Base-by-base conservation (phyloP, 2,797 vertebrate genomes). In the Buphagus erythrorhynchus region DNA sequence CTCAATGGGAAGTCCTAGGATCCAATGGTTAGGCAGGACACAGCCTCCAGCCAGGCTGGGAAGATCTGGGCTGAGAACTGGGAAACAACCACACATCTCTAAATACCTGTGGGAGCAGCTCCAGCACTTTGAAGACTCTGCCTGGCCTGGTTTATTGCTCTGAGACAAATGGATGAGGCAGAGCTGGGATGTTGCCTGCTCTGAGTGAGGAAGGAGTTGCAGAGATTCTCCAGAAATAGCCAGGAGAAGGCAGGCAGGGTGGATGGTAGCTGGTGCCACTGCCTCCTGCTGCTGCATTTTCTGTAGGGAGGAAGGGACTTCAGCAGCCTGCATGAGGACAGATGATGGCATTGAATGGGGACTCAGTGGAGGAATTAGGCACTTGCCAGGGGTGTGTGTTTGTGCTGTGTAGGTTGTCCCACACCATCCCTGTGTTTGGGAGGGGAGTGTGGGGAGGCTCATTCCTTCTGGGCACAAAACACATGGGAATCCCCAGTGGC, bases 261-360 rank as follows among this genome's bases (percentile, higher is more conserved):
- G 6, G 76, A 20, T 0, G 3, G 81, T 31, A 35, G 67, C 61
- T 42, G 88, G 14, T 77, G 78, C 57, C 9, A 2, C 73, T 73
- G 46, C 65, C 80, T 55, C 55, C 86, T 76, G 49, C 89, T 76
- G n/a, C n/a, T n/a, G n/a, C n/a, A n/a, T n/a, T n/a, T n/a, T n/a
- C n/a, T n/a, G n/a, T n/a, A n/a, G n/a, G n/a, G n/a, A n/a, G n/a
- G n/a, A n/a, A n/a, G n/a, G n/a, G n/a, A n/a, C n/a, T n/a, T n/a
- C n/a, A n/a, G n/a, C n/a, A n/a, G n/a, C n/a, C n/a, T n/a, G 21
- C 42, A 25, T 1, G 7, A 35, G 58, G 16, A 25, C 59, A 66
- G 61, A 6, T 38, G 19, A 31, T 6, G 36, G 62, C 54, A 8
- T 4, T 58, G 18, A 42, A 8, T 12, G 52, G 62, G 43, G 43